phyloP scores from a whole-genome alignment of 2,888 invertebrate species.

The Dysmachus trigonus region DNA sequence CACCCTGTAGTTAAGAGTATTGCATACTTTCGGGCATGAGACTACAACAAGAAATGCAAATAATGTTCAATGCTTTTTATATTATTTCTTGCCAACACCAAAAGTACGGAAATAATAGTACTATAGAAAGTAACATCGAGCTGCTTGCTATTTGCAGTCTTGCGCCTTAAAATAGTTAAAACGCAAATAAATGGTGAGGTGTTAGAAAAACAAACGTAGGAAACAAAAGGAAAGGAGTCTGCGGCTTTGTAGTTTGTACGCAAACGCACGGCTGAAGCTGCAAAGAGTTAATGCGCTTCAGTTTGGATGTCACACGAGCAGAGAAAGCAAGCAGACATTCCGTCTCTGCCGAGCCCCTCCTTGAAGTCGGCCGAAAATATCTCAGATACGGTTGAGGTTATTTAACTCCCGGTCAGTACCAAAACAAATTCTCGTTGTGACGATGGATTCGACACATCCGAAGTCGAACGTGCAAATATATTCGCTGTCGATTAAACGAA shows the following conservation, averaged over 20 bases:
- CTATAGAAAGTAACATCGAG: not conserved
- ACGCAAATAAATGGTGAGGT: not conserved
- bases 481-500: not conserved
- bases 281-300: not conserved
- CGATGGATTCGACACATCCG: not conserved
- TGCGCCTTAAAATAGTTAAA: not conserved
- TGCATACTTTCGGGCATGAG: not conserved
- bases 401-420: constrained; percentile 11
- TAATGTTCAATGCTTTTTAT: too few species aligned
- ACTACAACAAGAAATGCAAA: too few species aligned
- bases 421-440: not conserved
- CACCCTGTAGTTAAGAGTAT: not conserved
- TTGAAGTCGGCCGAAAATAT: not conserved
- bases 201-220: not conserved
- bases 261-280: not conserved
- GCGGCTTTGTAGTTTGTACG: not conserved
- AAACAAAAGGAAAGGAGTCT: not conserved
- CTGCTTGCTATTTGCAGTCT: not conserved
- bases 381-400: not conserved
- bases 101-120: not conserved
- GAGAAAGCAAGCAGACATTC: not conserved
- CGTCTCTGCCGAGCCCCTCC: not conserved
- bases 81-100: not conserved
- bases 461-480: not conserved
- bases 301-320: not conserved